Percentiles rank a stretch among this genome's conserved stretches.
These are phyloP conservation scores for Oreotragus oreotragus DNA, from an alignment of 2,113 vertebrate species.

Conservation along the genomic window DNA sequence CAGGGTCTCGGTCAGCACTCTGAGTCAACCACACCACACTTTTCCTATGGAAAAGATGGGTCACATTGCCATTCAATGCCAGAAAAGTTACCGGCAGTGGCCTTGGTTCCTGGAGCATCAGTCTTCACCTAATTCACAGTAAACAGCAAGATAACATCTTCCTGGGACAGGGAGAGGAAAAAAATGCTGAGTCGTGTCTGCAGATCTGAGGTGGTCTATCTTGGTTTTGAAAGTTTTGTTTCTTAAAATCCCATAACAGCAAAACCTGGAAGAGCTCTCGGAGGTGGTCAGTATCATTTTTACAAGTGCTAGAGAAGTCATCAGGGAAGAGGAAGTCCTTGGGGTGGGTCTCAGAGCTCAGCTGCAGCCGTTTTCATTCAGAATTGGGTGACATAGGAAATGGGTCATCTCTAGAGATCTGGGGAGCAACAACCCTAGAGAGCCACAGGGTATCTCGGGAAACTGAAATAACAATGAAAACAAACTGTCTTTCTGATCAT, in stretches of 20 bases:
- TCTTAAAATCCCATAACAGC: not conserved
- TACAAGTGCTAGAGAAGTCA: not conserved
- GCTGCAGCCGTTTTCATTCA: not conserved
- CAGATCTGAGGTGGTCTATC: not conserved
- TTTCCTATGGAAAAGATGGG: not conserved
- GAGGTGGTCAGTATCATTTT: not conserved
- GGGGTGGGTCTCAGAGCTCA: not conserved
- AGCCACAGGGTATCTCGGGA: not conserved
- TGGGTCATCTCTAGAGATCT: not conserved
- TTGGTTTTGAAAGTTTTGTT: not conserved
- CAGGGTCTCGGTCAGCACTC: not conserved
- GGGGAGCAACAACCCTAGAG: not conserved
- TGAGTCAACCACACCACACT: not conserved
- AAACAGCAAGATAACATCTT: conserved; percentile 29
- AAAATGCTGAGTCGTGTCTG: not conserved
- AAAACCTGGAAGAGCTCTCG: conserved; percentile 15
- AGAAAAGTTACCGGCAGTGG: not conserved
- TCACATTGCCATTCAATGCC: not conserved
- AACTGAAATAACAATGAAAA: not conserved
- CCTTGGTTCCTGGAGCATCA: not conserved
- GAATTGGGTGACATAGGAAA: not conserved
- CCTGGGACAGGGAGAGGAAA: not conserved
- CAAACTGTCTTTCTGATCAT: not conserved
- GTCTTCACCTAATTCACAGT: not conserved
- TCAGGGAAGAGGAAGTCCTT: not conserved